Evolutionary conservation across 2,888 invertebrate species (phyloP), one percentile per base, ranked within the genome.

Genomic region (Apodemia mormo): DNA sequence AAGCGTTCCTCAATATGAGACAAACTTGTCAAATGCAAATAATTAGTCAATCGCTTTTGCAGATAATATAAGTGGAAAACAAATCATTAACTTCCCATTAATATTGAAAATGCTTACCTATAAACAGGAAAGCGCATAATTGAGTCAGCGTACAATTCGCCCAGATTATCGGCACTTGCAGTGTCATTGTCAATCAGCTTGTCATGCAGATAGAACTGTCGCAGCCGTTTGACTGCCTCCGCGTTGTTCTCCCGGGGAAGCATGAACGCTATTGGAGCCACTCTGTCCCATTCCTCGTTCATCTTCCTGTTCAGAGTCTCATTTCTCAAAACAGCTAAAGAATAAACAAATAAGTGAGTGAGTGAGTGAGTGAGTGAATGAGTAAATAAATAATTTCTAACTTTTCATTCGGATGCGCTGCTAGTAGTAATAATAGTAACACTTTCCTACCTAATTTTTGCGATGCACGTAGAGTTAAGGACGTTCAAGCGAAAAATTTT

Each of bases 191-290:
- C 71, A 52, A 73, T 45, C 30, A 70, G 76, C 66, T 75, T 80
- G 80, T 83, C 80, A 81, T 83, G 85, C 83, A 89, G 85, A 80
- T 86, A 76, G 64, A 64, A 65, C 82, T 78, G 77, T 80, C 81
- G 75, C 40, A 76, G 68, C 30, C 64, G 43, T 10, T 43, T 14
- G 29, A 66, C 33, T 10, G 68, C 64, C n/a, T 66, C 30, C 9
- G 45, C 65, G 9, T 95, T 90, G 71, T 93, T 89, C 0, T 94
- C 92, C 2, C 92, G 88, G 6, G 94, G 93, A 74, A 96, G 94
- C 72, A 94, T 95, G 78, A 96, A 96, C 4, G 94, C 92, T 33
- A 96, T 94, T 0, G 96, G 96, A 0, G 96, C 96, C 29, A 95
- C 76, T 52, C 85, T 85, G 2, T 95, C 92, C 89, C 96, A 96